Base-by-base conservation (phyloP, 2,888 invertebrate species). In the Charanyca ferruginea region DNA sequence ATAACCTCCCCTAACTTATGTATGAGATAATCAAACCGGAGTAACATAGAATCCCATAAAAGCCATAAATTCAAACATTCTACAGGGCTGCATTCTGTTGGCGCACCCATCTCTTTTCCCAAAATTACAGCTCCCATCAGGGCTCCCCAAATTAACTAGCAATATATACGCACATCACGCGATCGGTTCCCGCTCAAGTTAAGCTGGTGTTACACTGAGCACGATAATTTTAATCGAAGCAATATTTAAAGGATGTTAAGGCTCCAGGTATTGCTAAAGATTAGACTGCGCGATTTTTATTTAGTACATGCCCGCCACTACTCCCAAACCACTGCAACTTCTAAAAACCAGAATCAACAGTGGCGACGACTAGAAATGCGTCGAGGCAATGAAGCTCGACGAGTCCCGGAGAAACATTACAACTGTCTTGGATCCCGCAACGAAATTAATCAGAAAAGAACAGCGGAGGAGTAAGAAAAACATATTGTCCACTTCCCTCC, bases 151-250 rank as follows among this genome's bases (percentile, higher is more conserved):
- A 87, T 88, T 87, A 87, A 84, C 81, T 60, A 45, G 76, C 78
- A 67, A 84, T 88, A 84, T 83, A 82, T 83, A 85, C 70, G 84
- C 88, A 79, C 80, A 83, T 87, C 89, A 89, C 88, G 84, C 79
- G 82, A 86, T 84, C 82, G 80, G 74, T 76, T 81, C 79, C 73
- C 72, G 73, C 73, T 86, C 78, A 22, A 71, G 55, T 83, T 48
- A 73, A 44, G 80, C 45, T 54, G 20, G n/a, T 58, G 47, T 4
- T 57, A 79, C 74, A 81, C 64, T 82, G 77, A 2, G 8, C 22
- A 8, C 13, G 8, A n/a, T 42, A n/a, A 13, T 18, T 45, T 45
- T 9, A 20, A 22, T 20, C 11, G 20, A 5, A 32, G 2, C 9
- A 18, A 13, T 49, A 32, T 49, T 32, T 32, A 1, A 32, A 32